Evolutionary conservation across 2,888 invertebrate species (phyloP).

Genomic region (Drosophila neonasuta): DNA sequence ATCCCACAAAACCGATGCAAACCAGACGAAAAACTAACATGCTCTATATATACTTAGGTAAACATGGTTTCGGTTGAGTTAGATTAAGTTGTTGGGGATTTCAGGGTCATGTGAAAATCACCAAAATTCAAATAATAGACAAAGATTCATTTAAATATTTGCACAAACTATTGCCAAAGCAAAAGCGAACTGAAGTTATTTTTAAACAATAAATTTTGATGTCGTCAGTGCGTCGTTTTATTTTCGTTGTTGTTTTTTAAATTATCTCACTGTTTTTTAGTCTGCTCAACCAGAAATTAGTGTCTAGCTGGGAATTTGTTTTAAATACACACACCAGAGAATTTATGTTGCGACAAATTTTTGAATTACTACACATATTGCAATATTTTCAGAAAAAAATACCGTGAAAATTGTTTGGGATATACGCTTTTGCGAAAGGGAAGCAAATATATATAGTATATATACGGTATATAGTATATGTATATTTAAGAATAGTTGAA

Average conservation of each 20-base stretch:
- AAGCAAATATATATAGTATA: not conserved
- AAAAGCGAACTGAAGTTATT: conserved; percentile 13
- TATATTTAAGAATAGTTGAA: not conserved
- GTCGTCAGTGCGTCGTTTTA: conserved; percentile 48
- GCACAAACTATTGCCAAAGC: conserved; percentile 43
- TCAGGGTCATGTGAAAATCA: conserved; percentile 51
- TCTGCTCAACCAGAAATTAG: conserved; percentile 43
- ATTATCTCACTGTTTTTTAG: conserved; percentile 26
- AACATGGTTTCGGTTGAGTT: conserved; percentile 15
- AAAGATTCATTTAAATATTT: conserved; percentile 32
- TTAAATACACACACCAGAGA: conserved; percentile 20
- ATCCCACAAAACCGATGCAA: conserved; percentile 28
- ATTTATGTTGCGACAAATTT: conserved; percentile 54
- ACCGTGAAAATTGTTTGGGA: not conserved
- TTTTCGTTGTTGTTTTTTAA: conserved; percentile 31
- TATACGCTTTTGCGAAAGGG: not conserved
- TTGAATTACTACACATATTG: conserved; percentile 10
- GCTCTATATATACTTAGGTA: conserved; percentile 13
- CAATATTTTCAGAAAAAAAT: conserved; percentile 3
- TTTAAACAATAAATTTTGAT: conserved; percentile 42
- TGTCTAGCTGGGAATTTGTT: conserved; percentile 51
- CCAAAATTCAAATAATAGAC: not conserved
- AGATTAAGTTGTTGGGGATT: not conserved
- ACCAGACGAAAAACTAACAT: conserved; percentile 10
- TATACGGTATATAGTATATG: not conserved